Evolutionary conservation across 2,888 invertebrate genomes (phyloP).

Genomic region (Drosophila anceps): DNA sequence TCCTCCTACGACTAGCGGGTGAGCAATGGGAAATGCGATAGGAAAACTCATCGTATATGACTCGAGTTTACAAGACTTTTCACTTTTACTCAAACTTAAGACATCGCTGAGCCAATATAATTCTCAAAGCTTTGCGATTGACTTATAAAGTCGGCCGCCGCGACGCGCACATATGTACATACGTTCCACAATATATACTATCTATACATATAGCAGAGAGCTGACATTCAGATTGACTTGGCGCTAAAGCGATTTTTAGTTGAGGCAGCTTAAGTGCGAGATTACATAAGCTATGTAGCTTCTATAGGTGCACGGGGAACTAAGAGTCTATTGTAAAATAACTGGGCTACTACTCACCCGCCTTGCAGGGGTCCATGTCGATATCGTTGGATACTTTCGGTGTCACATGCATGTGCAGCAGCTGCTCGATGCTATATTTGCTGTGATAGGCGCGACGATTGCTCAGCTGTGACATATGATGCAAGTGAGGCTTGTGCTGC

Average conservation of each 20-base stretch:
- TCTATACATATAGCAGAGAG: background rate
- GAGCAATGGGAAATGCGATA: slow-evolving; percentile 12
- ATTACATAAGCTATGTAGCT: slow-evolving; percentile 8
- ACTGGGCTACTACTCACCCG: slow-evolving; percentile 88
- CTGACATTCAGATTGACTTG: slow-evolving; percentile 40
- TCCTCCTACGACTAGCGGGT: background rate
- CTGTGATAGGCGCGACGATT: slow-evolving; percentile 78
- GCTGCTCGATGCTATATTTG: slow-evolving; percentile 89
- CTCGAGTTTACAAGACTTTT: slow-evolving; percentile 72
- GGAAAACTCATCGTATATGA: slow-evolving; percentile 18
- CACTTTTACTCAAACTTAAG: slow-evolving; percentile 66
- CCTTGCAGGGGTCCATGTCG: slow-evolving; percentile 94
- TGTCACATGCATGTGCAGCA: slow-evolving; percentile 88
- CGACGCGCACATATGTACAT: slow-evolving; percentile 3
- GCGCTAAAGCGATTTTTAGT: slow-evolving; percentile 38
- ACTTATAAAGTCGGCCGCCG: background rate
- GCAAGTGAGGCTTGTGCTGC: slow-evolving; percentile 53
- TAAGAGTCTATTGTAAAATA: background rate
- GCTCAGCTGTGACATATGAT: slow-evolving; percentile 31
- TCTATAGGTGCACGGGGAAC: background rate
- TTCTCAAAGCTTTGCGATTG: slow-evolving; percentile 56
- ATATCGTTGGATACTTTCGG: slow-evolving; percentile 90
- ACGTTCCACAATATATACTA: slow-evolving; percentile 5
- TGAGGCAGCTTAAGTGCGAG: slow-evolving; percentile 30
- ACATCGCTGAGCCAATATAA: slow-evolving; percentile 51